Base-by-base conservation (phyloP, 2,797 vertebrate genomes). In the Acanthiza pusilla region DNA sequence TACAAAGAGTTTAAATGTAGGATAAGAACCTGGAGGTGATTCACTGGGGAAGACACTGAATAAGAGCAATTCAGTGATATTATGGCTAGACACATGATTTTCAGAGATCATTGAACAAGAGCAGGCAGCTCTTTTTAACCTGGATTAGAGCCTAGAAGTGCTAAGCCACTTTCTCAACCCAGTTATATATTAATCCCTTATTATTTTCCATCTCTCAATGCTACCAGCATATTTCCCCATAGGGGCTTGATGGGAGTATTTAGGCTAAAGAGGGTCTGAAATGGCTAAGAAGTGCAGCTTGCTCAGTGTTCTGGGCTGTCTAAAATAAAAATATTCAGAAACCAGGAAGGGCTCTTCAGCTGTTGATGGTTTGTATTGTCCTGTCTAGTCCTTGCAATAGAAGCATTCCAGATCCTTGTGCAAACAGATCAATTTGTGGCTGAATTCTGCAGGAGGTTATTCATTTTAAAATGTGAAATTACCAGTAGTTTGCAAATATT, bases 381-480 rank as follows among this genome's bases (percentile, higher is more conserved):
- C 42, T 72, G 25, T 67, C 34, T 53, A 48, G 61, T 73, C 66
- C 63, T 93, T 85, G 66, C 38, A 53, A 53, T 32, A 79, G 83
- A 71, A 42, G 48, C 26, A 40, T 73, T 85, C 76, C 42, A 65
- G 55, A 65, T 50, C 78, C 62, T 71, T 66, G 34, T 82, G 55
- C 68, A 94, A 94, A 92, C 60, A 85, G 77, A 95, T 96, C 73
- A 79, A 47, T 95, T 81, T 53, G 76, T 82, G 89, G 54, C 79
- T 82, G 84, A 71, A 89, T 91, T 87, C 79, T 84, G 30, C 21
- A 42, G 55, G 22, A 58, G 47, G 15, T 21, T 89, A n/a, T 89
- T 77, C 0, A 68, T 91, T 89, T 78, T 36, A 67, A 93, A 88
- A 91, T 76, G 51, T 48, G 67, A 76, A 78, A 81, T 83, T 54